These are phyloP conservation scores for Pristionchus entomophagus DNA, from an alignment of 2,888 invertebrate species.

Conservation along the genomic window DNA sequence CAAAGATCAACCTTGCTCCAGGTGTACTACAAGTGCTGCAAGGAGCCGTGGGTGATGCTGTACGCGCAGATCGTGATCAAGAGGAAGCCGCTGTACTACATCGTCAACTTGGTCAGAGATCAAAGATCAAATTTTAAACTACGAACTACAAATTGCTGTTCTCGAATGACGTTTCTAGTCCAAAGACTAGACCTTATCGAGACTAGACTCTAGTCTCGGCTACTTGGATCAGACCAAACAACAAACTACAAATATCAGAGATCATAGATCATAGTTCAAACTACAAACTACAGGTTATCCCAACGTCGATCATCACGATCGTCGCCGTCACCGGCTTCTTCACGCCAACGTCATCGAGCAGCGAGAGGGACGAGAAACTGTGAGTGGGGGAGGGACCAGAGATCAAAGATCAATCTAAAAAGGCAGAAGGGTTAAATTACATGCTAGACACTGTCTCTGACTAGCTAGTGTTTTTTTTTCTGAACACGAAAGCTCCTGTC, in stretches of 20 bases:
- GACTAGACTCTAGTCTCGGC: too few relatives aligned
- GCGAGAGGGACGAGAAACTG: conserved; percentile 74
- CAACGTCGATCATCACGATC: conserved; percentile 73
- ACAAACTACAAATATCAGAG: background rate
- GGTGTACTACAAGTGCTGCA: conserved; percentile 71
- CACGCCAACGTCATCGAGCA: conserved; percentile 72
- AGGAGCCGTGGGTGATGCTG: conserved; percentile 73
- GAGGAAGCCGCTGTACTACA: conserved; percentile 73
- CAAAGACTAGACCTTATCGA: too few relatives aligned
- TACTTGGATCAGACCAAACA: too few relatives aligned
- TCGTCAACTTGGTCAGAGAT: conserved; percentile 68
- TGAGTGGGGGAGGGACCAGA: conserved; percentile 55
- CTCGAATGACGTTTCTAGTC: too few relatives aligned
- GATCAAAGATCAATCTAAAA: conserved; percentile 23
- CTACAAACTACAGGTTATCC: conserved; percentile 65
- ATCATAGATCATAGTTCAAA: background rate
- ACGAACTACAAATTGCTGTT: background rate
- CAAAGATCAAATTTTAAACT: conserved; percentile 1
- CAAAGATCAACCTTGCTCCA: conserved; percentile 30
- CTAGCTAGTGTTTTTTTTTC: too few relatives aligned
- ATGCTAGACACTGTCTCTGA: too few relatives aligned
- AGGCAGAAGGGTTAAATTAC: too few relatives aligned
- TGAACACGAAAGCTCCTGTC: too few relatives aligned
- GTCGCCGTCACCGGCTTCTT: conserved; percentile 75
- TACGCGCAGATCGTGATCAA: conserved; percentile 73